phyloP scores from a whole-genome alignment of 2,113 vertebrate genomes.

The Glaucidium brasilianum region DNA sequence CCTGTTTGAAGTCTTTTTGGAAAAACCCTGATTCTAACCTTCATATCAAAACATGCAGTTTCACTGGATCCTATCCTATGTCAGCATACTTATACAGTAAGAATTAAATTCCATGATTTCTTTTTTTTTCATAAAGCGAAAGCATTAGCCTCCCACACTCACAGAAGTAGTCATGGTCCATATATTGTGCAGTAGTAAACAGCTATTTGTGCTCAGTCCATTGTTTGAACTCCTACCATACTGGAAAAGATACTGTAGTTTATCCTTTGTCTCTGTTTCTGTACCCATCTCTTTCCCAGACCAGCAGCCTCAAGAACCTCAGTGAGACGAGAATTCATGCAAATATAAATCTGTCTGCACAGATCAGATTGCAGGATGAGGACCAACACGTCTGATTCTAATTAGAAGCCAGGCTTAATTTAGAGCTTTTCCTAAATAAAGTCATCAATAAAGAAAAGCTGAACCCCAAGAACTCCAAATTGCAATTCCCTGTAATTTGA shows the following conservation, averaged over 20 bases:
- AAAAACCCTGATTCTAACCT: conserved; percentile 26
- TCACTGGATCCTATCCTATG: background rate
- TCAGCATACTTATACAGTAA: background rate
- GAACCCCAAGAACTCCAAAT: background rate
- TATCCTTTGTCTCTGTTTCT: background rate
- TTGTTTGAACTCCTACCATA: background rate
- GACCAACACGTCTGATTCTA: background rate
- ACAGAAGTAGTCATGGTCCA: conserved; percentile 10
- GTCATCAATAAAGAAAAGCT: background rate
- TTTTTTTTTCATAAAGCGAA: background rate
- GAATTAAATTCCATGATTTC: background rate
- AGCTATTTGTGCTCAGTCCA: background rate
- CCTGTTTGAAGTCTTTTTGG: background rate
- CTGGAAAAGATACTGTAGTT: background rate
- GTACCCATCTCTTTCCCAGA: background rate
- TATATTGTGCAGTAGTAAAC: background rate
- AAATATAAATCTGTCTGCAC: background rate
- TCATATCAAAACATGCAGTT: background rate
- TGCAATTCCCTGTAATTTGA: background rate
- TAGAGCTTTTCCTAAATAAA: background rate
- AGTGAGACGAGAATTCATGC: background rate
- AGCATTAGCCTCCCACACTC: background rate
- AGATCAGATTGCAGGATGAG: background rate
- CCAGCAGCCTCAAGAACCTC: background rate
- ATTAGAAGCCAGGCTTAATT: conserved; percentile 13